Evolutionary conservation across 2,797 vertebrate species (phyloP).

Genomic region (Denticeps clupeoides): DNA sequence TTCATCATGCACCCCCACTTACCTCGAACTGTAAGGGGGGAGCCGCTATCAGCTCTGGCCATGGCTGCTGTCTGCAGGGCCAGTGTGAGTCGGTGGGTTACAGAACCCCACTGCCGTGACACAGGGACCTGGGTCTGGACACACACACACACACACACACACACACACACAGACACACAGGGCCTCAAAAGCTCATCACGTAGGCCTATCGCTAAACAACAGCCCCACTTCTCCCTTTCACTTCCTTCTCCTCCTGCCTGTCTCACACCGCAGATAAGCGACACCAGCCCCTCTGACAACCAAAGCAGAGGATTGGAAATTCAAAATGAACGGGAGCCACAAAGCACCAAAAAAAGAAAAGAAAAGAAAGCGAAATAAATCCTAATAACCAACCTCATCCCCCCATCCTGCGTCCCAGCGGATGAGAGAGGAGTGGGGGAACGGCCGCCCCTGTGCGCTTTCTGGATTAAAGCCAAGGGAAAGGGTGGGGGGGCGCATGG

Average conservation of each 20-base stretch:
- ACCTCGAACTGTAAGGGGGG: no score
- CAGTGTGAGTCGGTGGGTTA: no score
- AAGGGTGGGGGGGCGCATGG: constrained; percentile 15
- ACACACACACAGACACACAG: not conserved
- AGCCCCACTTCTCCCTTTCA: constrained; percentile 12
- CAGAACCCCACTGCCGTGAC: no score
- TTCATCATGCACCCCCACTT: no score
- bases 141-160: not conserved
- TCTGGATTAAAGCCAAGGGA: constrained; percentile 18
- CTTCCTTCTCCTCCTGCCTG: constrained; percentile 1
- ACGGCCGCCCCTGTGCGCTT: constrained; percentile 31
- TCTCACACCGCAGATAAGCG: constrained; percentile 8
- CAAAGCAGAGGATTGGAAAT: constrained; percentile 16
- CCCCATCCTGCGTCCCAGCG: constrained; percentile 7
- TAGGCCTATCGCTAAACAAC: constrained; percentile 17
- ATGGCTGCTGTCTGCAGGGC: no score
- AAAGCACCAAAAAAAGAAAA: constrained; percentile 1
- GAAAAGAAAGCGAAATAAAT: constrained; percentile 28
- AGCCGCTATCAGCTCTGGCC: no score
- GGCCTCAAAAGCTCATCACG: constrained; percentile 4
- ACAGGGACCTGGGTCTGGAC: not conserved
- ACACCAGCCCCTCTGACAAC: constrained; percentile 24
- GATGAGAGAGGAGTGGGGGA: not conserved
- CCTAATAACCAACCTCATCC: constrained; percentile 39
- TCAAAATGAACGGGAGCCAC: constrained; percentile 31